Evolutionary conservation across 2,797 vertebrate genomes (phyloP), one percentile per base, ranked within the genome.

Genomic region (Triplophysa bombifrons): DNA sequence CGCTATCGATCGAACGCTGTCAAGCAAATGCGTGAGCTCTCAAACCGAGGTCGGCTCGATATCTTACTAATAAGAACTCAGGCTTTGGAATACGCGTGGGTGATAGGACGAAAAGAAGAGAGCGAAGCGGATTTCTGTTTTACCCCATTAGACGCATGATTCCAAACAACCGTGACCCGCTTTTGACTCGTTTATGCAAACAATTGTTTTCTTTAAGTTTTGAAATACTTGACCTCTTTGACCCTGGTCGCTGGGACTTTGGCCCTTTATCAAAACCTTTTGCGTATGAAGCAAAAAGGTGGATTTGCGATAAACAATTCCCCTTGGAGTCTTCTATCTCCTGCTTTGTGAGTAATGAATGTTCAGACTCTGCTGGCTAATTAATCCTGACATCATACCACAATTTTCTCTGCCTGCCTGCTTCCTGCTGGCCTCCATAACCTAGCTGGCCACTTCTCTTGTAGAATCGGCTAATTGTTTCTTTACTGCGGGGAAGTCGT

Each of bases 341-440:
- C 80, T 84, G 78, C 72, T 88, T 83, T 80, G 85, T 91, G 88
- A 92, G 88, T 90, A 92, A 92, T 90, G 89, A 91, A 67, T 88
- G 90, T 88, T 81, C 14, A 74, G 83, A 91, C 85, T 77, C 84
- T 81, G 73, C 85, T 87, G 85, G 86, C 87, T 93, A 91, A 93
- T 93, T 93, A 90, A 85, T 92, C 87, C 83, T 85, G 90, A 91
- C 90, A 91, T 90, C 87, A 88, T 88, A 89, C 89, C 86, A 78
- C 80, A 90, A 88, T 83, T 79, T 82, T 55, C 75, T 68, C 70
- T 44, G 64, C 66, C 34, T 73, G 48, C 58, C 76, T 64, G 65
- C 38, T 48, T 66, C 60, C 50, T 38, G 41, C 66, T 34, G 61
- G 72, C 66, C 72, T 38, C 9, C 11, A 7, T 74, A 72, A 79